Evolutionary conservation across 2,888 invertebrate genomes (phyloP), one percentile per base, ranked within the genome.

Genomic region (Harpalus rubripes): DNA sequence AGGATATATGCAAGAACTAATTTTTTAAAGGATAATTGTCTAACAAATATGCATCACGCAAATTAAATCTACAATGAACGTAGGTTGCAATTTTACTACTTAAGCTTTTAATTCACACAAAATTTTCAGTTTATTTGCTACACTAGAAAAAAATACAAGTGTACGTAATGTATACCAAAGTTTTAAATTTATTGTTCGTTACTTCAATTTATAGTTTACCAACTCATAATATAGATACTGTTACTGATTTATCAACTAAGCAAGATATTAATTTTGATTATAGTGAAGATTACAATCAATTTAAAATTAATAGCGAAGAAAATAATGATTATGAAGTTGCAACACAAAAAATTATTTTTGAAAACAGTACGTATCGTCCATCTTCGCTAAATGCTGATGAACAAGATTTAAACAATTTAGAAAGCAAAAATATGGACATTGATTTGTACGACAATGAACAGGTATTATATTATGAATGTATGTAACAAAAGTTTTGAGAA

Each of bases 181-280:
- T 74, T 5, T 41, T 44, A 8, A 44, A 18, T 41, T 74, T 12
- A 12, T 74, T 74, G 18, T 10, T 44, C n/a, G 15, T 44, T 16
- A 44, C 41, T 10, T 6, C 18, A 16, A 8, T 44, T 8, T 18
- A 18, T 18, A 18, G 72, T 44, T 44, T 18, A 16, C 44, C 72
- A 16, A 44, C 44, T 74, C n/a, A 44, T 44, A 16, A 44, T 44
- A 16, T 44, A 44, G 44, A 74, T 74, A 74, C 22, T 52, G 44
- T 52, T 12, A 52, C 44, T 52, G 44, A 52, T 52, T 52, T 68
- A 41, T 6, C 12, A 52, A n/a, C 68, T 41, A 39, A 72, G 7
- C 68, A 72, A 72, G 72, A 74, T 15, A 44, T 74, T 44, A 18
- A 16, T 18, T 74, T 74, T 74, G 44, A 74, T 74, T 74, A 74